Percentiles rank a stretch among this genome's conserved stretches.
phyloP scores from a whole-genome alignment of 2,888 invertebrate species.

The Drosophila atroscutellata region DNA sequence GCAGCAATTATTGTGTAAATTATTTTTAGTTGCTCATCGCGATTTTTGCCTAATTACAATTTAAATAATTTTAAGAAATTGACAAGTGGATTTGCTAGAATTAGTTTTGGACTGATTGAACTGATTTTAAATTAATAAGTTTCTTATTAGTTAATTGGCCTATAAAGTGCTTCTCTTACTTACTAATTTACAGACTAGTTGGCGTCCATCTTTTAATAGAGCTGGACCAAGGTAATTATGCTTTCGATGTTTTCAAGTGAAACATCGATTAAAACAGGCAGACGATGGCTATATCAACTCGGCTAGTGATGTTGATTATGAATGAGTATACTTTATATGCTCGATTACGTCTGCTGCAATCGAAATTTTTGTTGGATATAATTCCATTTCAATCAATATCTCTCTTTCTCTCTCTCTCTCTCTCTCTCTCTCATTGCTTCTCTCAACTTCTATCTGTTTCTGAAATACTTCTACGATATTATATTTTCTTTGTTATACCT shows the following conservation, averaged over 20 bases:
- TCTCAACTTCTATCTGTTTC: neutral
- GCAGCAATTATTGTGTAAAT: no score
- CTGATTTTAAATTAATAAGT: neutral
- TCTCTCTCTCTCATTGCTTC: neutral
- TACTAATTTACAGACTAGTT: neutral
- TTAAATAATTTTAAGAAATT: neutral
- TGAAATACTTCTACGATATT: neutral
- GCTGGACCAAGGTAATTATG: neutral
- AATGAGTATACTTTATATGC: neutral
- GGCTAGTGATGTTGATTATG: neutral
- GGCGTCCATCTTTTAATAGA: neutral
- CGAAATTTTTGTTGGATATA: neutral
- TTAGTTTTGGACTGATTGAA: neutral
- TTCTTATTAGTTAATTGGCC: neutral
- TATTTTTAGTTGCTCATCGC: no score
- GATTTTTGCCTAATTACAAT: neutral
- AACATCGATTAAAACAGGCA: neutral
- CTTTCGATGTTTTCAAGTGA: neutral
- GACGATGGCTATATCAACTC: neutral
- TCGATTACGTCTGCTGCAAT: neutral
- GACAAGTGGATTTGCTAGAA: neutral
- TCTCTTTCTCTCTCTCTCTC: neutral
- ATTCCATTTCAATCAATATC: neutral
- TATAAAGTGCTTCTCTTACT: neutral
- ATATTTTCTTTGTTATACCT: neutral